A percentile compares a stretch with the other conserved stretches of the same genome.
phyloP scores from a whole-genome alignment of 2,113 vertebrate genomes.

The Otocyon megalotis region DNA sequence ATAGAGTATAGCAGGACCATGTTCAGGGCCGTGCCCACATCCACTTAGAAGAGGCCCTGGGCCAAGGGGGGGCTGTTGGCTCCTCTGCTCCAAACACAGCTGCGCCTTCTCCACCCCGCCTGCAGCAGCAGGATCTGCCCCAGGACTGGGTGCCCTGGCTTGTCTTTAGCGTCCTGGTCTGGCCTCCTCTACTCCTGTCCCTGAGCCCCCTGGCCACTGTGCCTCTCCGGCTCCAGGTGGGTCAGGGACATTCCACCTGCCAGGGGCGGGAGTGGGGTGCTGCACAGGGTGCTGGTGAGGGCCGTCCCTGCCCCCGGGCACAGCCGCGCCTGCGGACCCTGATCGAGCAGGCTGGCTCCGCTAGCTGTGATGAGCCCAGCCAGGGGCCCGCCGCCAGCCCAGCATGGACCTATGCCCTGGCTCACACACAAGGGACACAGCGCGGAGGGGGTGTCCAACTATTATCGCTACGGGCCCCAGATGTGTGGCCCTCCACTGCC shows the following conservation, averaged over 20 bases:
- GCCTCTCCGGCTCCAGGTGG: slow-evolving; percentile 82
- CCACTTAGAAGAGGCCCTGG: background rate
- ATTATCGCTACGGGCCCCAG: background rate
- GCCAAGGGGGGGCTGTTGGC: background rate
- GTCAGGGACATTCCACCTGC: slow-evolving; percentile 82
- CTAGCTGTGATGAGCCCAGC: background rate
- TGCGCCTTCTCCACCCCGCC: slow-evolving; percentile 61
- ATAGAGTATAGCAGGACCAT: background rate
- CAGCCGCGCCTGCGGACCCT: background rate
- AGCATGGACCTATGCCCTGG: background rate
- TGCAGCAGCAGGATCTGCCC: background rate
- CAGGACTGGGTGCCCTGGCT: background rate
- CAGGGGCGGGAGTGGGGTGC: background rate
- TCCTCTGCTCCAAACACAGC: slow-evolving; percentile 74
- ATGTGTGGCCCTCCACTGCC: background rate
- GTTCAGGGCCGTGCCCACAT: background rate
- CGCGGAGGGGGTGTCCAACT: background rate
- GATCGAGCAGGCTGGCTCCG: slow-evolving; percentile 32
- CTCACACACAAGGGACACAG: background rate
- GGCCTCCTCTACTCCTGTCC: slow-evolving; percentile 72
- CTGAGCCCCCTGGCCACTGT: slow-evolving; percentile 78
- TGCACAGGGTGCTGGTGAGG: background rate
- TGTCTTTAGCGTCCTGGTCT: background rate
- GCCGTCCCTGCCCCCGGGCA: background rate
- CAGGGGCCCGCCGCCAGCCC: background rate